phyloP scores from a whole-genome alignment of 2,888 invertebrate genomes.

The Pseudococcus longispinus region DNA sequence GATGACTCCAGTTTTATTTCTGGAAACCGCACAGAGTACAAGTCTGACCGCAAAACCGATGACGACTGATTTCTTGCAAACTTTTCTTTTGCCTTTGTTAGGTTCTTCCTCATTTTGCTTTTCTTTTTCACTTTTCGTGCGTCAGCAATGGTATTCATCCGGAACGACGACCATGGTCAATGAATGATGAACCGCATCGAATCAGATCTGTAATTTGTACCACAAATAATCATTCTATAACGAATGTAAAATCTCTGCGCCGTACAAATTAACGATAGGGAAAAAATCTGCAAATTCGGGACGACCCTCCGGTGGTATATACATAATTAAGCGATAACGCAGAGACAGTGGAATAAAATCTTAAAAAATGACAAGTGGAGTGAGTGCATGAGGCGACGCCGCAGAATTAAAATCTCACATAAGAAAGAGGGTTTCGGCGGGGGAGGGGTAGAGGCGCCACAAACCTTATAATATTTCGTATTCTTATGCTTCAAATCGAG shows the following conservation, averaged over 20 bases:
- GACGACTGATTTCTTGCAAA: not conserved
- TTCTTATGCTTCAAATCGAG: not conserved
- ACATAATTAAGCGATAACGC: not conserved
- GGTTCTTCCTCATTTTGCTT: not conserved
- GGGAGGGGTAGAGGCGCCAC: not conserved
- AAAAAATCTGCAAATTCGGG: not conserved
- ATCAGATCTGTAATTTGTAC: not conserved
- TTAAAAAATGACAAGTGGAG: not conserved
- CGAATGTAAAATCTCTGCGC: not conserved
- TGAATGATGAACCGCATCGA: constrained; percentile 6
- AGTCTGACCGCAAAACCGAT: not conserved
- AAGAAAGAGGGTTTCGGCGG: not conserved
- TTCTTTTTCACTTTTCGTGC: not conserved
- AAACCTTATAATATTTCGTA: not conserved
- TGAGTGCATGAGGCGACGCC: not conserved
- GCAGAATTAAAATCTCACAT: not conserved
- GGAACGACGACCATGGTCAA: not conserved
- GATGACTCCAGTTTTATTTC: not conserved
- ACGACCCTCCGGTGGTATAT: not conserved
- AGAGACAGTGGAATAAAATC: not conserved
- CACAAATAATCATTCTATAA: not conserved
- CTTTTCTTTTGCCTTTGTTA: not conserved
- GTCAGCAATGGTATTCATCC: not conserved
- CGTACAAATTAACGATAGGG: not conserved
- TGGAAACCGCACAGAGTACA: not conserved